Evolutionary conservation across 2,113 vertebrate species (phyloP), one percentile per base, ranked within the genome.

Genomic region (Pteronura brasiliensis): DNA sequence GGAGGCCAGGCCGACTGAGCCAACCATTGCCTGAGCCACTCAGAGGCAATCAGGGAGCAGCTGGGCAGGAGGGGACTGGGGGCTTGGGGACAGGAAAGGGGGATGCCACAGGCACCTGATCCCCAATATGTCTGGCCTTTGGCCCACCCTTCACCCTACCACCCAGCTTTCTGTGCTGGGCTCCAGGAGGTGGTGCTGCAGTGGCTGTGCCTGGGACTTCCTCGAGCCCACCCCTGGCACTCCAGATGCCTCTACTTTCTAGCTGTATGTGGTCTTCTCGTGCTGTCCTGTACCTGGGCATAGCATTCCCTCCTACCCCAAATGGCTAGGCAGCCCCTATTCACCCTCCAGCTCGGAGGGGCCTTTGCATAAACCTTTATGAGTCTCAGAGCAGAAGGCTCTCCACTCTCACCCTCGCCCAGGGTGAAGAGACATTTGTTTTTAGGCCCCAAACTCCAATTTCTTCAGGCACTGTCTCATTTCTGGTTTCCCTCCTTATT

Each of bases 401-500:
- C 27, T 69, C 34, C 52, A 42, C 44, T 67, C 36, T 77, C 49
- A 61, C 42, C 74, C 74, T 77, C 7, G 31, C 12, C 63, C 21
- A 14, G 14, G 49, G 59, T n/a, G 63, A 59, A 8, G 34, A 72
- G 59, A 47, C 36, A 11, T 7, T 44, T 61, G 47, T 27, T 15
- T 69, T 86, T 59, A 25, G 81, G 39, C 59, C 1, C 4, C 55
- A 90, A 76, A 57, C 6, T 65, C 88, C 29, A 13, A 3, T 90
- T 90, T 90, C 80, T 90, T 49, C 42, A 4, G 17, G 80, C 31
- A 49, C 39, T 82, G 49, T 77, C 81, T 82, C 65, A 34, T 57
- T 91, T 81, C 59, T 88, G 49, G n/a, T 72, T 81, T 72, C 52
- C 15, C 52, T 91, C 82, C 55, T 77, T 21, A 8, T 79, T 92